Evolutionary conservation across 2,888 invertebrate genomes (phyloP).

Genomic region (Eupithecia inturbata): DNA sequence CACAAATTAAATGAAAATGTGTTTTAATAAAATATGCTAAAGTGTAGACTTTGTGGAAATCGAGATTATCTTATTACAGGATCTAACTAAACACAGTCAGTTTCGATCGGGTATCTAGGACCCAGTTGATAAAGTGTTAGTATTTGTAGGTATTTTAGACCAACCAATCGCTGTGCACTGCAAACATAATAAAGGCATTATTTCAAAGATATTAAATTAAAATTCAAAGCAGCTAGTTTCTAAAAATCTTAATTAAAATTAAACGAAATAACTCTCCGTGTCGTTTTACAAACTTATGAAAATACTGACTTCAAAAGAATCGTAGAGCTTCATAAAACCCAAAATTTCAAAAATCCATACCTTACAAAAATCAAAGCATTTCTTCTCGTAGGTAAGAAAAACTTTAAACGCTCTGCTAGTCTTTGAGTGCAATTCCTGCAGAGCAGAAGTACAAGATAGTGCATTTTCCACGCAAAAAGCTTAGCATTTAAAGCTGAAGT

Average conservation of each 20-base stretch:
- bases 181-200: not conserved
- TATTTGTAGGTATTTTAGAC: not conserved
- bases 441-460: not conserved
- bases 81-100: not conserved
- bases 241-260: not conserved
- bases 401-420: not conserved
- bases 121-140: not conserved
- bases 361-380: conserved; percentile 5
- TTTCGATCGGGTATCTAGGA: not conserved
- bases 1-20: not conserved
- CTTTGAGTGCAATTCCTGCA: not conserved
- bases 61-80: not conserved
- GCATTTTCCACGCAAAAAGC: not conserved
- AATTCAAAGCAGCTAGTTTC: not conserved
- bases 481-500: not conserved
- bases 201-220: not conserved
- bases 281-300: not conserved
- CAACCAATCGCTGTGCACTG: not conserved
- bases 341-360: not conserved
- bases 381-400: not conserved
- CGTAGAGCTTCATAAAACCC: not conserved
- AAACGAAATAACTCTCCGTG: conserved; percentile 4
- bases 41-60: not conserved
- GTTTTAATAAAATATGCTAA: not conserved
- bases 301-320: not conserved